Evolutionary conservation across 2,113 vertebrate species (phyloP), one percentile per base, ranked within the genome.

Genomic region (Macrotis lagotis): DNA sequence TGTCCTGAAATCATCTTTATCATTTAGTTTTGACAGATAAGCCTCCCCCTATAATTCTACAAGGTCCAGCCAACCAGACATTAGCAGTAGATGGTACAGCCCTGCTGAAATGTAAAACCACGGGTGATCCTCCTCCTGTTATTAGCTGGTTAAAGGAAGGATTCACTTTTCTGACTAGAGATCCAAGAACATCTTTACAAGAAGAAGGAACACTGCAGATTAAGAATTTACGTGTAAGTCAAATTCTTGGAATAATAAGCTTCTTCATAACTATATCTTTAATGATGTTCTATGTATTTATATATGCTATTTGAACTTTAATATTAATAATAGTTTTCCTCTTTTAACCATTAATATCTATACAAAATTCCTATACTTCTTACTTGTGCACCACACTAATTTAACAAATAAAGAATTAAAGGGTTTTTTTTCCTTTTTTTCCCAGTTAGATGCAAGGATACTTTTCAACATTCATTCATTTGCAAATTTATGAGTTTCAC

Each of bases 71-170:
- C 97, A 99, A 99, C 98, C 99, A 99, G 98, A 99, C 99, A 0
- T 97, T 99, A 55, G 99, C 99, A 12, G 98, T 99, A 96, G 99
- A 99, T 97, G 99, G 99, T 8, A 99, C 99, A 94, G 99, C 99
- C 1, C 95, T 99, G 93, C 97, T 99, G 92, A 99, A 99, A 97
- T 99, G 99, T 97, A 99, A 99, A 98, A 99, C 99, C 10, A 99
- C 99, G 0, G 99, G 99, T 0, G 99, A 99, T 83, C 99, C 99
- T 44, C 99, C 99, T 96, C 99, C 99, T 93, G 99, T 99, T 92
- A 98, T 99, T 98, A 99, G 99, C 98, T 99, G 99, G 99, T 98
- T 99, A 94, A 99, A 99, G 97, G 99, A 99, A 59, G 99, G 99
- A 49, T 98, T 99, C 97, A 99, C 99, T 97, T 99, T 99, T 95